Evolutionary conservation across 1,140 invertebrate species (phyloP).

Genomic region (Bombus vancouverensis): DNA sequence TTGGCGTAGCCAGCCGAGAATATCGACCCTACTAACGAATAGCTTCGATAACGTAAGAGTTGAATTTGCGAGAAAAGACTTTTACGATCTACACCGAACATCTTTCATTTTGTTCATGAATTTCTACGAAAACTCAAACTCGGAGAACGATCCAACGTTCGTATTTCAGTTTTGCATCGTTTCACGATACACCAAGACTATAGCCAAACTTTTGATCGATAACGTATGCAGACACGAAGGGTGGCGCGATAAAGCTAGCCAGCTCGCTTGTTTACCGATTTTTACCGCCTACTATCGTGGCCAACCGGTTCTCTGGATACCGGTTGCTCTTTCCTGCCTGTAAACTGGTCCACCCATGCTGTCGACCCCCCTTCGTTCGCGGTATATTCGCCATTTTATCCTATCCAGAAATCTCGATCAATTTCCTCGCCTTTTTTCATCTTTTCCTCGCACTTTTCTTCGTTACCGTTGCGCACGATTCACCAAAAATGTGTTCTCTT

Average conservation of each 20-base stretch:
- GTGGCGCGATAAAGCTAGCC: constrained; percentile 60
- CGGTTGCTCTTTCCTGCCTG: constrained; percentile 58
- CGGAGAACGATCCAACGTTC: not conserved
- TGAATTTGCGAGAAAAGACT: not conserved
- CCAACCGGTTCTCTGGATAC: constrained; percentile 64
- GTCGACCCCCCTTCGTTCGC: not conserved
- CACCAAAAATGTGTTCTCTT: too few relatives aligned
- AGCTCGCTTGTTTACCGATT: constrained; percentile 65
- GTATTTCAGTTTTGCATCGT: not conserved
- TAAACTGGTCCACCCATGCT: constrained; percentile 52
- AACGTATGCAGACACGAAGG: constrained; percentile 6
- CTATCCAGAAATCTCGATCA: not conserved
- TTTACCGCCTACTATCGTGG: constrained; percentile 57
- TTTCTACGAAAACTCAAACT: not conserved
- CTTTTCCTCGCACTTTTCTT: not conserved
- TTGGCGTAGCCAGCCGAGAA: not conserved
- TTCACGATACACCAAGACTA: not conserved
- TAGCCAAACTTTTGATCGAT: constrained; percentile 41
- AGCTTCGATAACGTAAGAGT: not conserved
- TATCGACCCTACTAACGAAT: not conserved
- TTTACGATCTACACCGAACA: too few relatives aligned
- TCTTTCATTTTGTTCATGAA: too few relatives aligned
- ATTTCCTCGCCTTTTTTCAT: not conserved
- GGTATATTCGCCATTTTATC: constrained; percentile 12
- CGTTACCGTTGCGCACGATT: too few relatives aligned